A percentile compares a stretch with the other conserved stretches of the same genome.
Conservation (phyloP, 2,113 vertebrate species). For the Ondatra zibethicus region DNA sequence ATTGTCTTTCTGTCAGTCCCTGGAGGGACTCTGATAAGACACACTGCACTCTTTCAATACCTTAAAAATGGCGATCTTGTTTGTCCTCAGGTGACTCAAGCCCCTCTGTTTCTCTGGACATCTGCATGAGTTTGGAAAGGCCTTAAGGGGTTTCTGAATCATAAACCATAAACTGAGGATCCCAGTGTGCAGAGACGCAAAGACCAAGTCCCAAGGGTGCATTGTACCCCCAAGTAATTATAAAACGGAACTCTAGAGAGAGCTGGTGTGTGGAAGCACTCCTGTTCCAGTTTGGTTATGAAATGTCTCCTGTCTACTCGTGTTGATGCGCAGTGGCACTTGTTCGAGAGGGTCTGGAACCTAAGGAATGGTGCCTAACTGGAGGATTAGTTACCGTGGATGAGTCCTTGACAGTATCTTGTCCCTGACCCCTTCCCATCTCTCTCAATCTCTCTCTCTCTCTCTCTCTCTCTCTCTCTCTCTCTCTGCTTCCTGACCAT, state of each 20-base stretch:
- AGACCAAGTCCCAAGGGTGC: background rate
- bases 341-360: background rate
- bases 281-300: background rate
- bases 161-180: constrained; percentile 16
- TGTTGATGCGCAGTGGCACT: background rate
- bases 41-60: background rate
- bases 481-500: background rate
- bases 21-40: background rate
- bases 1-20: background rate
- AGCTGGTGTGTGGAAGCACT: background rate
- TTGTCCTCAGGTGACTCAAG: background rate
- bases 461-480: background rate
- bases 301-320: background rate
- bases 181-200: background rate
- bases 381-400: background rate
- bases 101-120: background rate
- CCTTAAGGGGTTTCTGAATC: background rate
- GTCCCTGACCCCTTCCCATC: background rate
- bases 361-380: background rate
- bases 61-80: constrained; percentile 14
- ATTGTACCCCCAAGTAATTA: background rate
- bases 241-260: background rate
- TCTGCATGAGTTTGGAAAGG: background rate
- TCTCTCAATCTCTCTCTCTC: background rate
- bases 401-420: background rate